Percentiles rank a stretch among this genome's conserved stretches.
Evolutionary conservation across 2,113 vertebrate species (phyloP).

Genomic region (pig (Sus scrofa)): DNA sequence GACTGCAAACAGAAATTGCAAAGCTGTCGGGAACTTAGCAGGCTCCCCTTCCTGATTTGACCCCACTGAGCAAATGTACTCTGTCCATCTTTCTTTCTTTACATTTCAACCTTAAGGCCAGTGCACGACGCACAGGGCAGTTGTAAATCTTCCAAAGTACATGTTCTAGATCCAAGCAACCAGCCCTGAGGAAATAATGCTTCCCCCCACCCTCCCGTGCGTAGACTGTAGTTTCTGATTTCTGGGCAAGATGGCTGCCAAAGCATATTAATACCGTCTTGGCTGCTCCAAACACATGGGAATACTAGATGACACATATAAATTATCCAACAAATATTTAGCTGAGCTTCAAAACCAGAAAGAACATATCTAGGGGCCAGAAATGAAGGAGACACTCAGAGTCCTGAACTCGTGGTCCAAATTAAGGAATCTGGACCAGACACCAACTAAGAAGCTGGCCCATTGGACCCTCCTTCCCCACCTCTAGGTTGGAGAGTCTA

Average conservation of each 20-base stretch:
- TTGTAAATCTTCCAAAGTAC: fast-evolving
- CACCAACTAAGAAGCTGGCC: not conserved
- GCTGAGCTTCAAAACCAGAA: not conserved
- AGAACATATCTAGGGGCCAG: not conserved
- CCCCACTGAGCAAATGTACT: not conserved
- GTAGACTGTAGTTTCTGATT: not conserved
- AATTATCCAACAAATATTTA: not conserved
- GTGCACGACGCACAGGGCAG: fast-evolving
- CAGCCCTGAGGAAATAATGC: not conserved
- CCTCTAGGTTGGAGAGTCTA: not conserved
- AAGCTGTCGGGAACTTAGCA: not conserved
- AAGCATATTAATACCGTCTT: not conserved
- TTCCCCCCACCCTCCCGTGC: not conserved
- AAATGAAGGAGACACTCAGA: not conserved
- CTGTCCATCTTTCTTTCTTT: not conserved
- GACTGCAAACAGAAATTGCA: not conserved
- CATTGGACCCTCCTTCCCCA: too few species aligned
- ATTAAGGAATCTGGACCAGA: not conserved
- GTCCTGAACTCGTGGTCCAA: not conserved
- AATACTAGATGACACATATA: too few species aligned
- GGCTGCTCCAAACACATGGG: not conserved
- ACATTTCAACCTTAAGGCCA: too few species aligned
- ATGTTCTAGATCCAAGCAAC: fast-evolving
- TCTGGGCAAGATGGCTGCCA: not conserved
- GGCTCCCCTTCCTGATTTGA: not conserved